These are phyloP conservation scores for Odontomachus brunneus DNA, from an alignment of 1,140 invertebrate species.

Conservation along the genomic window DNA sequence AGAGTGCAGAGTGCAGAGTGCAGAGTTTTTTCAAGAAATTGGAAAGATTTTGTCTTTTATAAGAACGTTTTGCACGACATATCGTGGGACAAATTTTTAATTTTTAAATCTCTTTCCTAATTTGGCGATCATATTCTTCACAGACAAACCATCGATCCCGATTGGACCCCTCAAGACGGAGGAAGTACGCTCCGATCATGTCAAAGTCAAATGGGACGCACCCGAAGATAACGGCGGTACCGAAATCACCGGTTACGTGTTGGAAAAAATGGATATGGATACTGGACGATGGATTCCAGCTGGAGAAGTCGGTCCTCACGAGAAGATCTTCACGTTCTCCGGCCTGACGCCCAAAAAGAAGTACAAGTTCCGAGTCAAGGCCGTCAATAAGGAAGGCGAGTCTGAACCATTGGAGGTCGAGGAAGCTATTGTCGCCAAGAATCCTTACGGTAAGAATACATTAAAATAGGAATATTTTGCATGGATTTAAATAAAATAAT, in stretches of 20 bases:
- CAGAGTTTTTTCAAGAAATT: no score
- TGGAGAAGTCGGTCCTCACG: conserved; percentile 94
- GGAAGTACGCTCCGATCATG: conserved; percentile 95
- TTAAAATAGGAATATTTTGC: neutral
- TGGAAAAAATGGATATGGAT: conserved; percentile 98
- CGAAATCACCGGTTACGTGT: conserved; percentile 96
- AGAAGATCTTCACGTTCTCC: conserved; percentile 94
- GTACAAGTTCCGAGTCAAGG: conserved; percentile 99
- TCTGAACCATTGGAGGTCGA: conserved; percentile 97
- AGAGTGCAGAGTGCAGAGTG: no score
- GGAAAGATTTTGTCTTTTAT: no score
- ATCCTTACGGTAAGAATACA: conserved; percentile 94
- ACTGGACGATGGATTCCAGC: conserved; percentile 96
- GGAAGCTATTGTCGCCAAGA: conserved; percentile 95
- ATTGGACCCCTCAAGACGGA: conserved; percentile 94
- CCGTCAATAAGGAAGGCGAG: conserved; percentile 99
- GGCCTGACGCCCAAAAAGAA: conserved; percentile 98
- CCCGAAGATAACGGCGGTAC: conserved; percentile 97
- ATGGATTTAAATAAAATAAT: neutral
- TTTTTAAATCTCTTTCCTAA: no score
- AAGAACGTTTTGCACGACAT: no score
- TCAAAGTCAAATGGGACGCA: conserved; percentile 97
- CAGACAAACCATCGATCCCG: conserved; percentile 94
- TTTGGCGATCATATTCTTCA: conserved; percentile 64
- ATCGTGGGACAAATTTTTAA: no score